phyloP scores from a whole-genome alignment of 2,113 vertebrate species.

The Rhea americana region DNA sequence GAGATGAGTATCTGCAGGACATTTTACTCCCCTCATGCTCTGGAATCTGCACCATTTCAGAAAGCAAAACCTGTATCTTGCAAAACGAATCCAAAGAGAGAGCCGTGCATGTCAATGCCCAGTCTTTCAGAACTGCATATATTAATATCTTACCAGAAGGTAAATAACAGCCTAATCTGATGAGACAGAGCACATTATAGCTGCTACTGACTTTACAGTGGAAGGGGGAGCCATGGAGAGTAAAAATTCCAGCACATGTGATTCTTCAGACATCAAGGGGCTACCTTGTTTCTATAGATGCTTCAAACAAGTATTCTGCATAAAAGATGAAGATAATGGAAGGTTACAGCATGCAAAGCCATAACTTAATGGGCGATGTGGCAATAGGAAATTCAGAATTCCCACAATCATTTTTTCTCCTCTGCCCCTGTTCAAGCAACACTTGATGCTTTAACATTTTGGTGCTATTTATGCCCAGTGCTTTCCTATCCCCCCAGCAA shows the following conservation, averaged over 20 bases:
- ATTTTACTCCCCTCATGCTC: not conserved
- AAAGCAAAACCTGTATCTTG: not conserved
- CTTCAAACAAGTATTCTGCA: not conserved
- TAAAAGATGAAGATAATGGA: rapidly evolving
- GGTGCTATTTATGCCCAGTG: not conserved
- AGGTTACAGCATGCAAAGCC: not conserved
- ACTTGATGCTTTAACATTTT: not conserved
- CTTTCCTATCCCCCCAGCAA: not conserved
- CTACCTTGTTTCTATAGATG: not conserved
- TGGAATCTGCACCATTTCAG: rapidly evolving
- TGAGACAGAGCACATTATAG: rapidly evolving
- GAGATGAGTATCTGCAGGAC: not conserved
- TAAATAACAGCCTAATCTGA: not conserved
- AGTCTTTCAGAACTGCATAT: too few relatives aligned
- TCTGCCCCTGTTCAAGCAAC: not conserved
- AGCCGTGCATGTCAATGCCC: rapidly evolving
- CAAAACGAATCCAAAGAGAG: not conserved
- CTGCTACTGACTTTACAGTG: not conserved
- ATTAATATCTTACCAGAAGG: too few relatives aligned
- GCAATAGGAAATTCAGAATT: not conserved
- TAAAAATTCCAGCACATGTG: rapidly evolving
- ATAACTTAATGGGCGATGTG: not conserved
- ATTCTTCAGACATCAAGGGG: rapidly evolving
- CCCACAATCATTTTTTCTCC: not conserved
- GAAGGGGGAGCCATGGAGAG: not conserved